Evolutionary conservation across 2,797 vertebrate species (phyloP).

Genomic region (Brachymystax lenok): DNA sequence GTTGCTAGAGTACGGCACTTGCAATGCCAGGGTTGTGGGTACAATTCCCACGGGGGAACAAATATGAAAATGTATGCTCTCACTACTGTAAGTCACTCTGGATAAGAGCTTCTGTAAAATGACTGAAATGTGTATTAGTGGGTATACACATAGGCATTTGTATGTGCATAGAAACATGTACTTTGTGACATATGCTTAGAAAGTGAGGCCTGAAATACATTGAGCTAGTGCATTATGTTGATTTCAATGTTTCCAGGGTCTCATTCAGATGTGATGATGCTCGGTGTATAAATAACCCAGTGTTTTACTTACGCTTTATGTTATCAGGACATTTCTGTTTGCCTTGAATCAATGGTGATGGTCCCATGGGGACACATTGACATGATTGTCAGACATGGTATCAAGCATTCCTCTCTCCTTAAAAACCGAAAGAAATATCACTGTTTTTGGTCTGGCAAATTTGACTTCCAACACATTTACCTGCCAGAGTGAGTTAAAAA

Average conservation of each 20-base stretch:
- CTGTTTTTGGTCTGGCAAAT: background rate
- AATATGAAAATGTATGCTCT: too few relatives aligned
- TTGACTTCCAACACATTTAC: background rate
- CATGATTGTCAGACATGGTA: background rate
- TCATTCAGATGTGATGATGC: background rate
- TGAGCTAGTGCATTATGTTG: too few relatives aligned
- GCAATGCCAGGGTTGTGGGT: too few relatives aligned
- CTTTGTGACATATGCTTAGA: background rate
- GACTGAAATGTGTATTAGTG: background rate
- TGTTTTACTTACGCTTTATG: background rate
- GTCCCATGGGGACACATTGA: background rate
- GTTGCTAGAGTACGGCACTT: too few relatives aligned
- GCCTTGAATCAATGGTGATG: background rate
- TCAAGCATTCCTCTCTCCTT: background rate
- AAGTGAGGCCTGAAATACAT: too few relatives aligned
- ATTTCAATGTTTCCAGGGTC: too few relatives aligned
- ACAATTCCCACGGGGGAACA: too few relatives aligned
- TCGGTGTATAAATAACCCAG: background rate
- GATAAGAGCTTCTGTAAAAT: too few relatives aligned
- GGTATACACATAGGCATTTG: background rate
- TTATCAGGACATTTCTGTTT: background rate
- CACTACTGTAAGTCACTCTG: too few relatives aligned
- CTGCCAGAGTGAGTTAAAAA: background rate
- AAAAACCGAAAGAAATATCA: background rate
- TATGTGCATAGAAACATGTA: background rate